Evolutionary conservation across 2,888 invertebrate genomes (phyloP), one percentile per base, ranked within the genome.

Genomic region (Anorthoa munda): DNA sequence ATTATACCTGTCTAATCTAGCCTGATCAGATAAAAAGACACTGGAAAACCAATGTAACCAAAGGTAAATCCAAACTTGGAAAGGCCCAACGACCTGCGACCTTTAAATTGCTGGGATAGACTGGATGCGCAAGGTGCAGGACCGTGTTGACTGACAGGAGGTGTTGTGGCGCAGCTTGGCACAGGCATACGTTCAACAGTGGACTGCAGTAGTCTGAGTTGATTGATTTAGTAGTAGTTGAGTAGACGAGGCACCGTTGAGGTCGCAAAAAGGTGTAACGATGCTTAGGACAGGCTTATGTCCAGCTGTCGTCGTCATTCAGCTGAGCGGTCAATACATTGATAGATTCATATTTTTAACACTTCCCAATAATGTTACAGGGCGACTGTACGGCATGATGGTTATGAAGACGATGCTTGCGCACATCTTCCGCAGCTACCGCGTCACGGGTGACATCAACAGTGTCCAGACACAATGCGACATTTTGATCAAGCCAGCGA

Each of bases 321-420:
- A 17, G 17, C 17, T 17, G n/a, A n/a, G 9, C n/a, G 50, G 11
- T 11, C 4, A 51, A 51, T 51, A n/a, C n/a, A n/a, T 18, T 51
- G n/a, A 11, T 51, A 11, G 7, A 21, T 12, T 21, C 4, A 12
- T 11, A 21, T 7, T 50, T 50, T 50, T 18, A 50, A 50, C 7
- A 50, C 13, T 13, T 50, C 7, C 7, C 9, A 31, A 31, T 31
- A 31, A 9, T 23, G 23, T 72, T 75, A 13, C 75, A 83, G 83
- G 83, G 12, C 64, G 63, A 17, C 39, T 58, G 0, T 84, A 75
- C 13, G 71, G 61, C 3, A 73, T 73, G 68, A 71, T 81, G 69
- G 53, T 31, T 13, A 68, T 84, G 64, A 83, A 86, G 64, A 79
- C 79, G 1, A 72, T 67, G 50, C 63, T 86, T 1, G 82, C 65